A percentile compares a stretch with the other conserved stretches of the same genome.
phyloP scores from a whole-genome alignment of 2,888 invertebrate species.

The Dryococelus australis region DNA sequence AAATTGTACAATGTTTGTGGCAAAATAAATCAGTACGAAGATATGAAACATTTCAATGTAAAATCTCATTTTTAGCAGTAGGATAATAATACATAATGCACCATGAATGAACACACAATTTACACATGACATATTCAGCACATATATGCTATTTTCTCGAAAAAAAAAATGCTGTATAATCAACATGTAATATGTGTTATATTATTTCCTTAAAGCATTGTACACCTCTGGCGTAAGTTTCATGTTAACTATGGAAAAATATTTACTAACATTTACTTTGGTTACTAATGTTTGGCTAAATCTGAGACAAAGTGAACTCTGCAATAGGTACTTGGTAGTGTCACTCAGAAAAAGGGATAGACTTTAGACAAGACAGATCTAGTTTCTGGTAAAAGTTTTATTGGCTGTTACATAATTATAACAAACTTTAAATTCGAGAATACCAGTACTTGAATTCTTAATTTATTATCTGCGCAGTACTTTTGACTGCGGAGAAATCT shows the following conservation, averaged over 20 bases:
- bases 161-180: not conserved
- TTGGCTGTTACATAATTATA: no score
- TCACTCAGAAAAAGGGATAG: no score
- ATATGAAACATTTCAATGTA: slow-evolving; percentile 6
- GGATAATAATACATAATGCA: not conserved
- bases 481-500: no score
- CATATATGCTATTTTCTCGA: not conserved
- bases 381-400: no score
- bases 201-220: not conserved
- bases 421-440: no score
- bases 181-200: not conserved
- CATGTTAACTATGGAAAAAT: not conserved
- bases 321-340: not conserved
- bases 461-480: no score
- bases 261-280: not conserved
- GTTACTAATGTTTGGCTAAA: not conserved
- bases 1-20: not conserved
- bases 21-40: slow-evolving; percentile 16
- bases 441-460: no score
- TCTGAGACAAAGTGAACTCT: not conserved
- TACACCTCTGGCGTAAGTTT: not conserved
- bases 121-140: not conserved
- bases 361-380: no score
- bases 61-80: not conserved
- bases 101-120: slow-evolving; percentile 11